Evolutionary conservation across 2,113 vertebrate genomes (phyloP).

Genomic region (Eubucco bourcierii): DNA sequence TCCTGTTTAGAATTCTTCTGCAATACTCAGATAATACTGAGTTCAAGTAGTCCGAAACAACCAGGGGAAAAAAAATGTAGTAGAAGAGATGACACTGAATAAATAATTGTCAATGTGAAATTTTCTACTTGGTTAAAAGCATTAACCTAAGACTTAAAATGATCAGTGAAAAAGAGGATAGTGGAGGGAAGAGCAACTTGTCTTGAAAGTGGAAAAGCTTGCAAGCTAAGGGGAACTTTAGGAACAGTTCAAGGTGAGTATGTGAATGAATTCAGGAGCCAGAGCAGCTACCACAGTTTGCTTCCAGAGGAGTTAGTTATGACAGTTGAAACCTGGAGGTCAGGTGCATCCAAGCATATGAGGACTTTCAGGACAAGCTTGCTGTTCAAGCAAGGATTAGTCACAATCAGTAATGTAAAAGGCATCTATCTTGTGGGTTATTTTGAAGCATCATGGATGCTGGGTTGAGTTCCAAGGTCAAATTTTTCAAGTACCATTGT

Average conservation of each 20-base stretch:
- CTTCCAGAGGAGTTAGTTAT: not conserved
- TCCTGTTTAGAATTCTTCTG: not conserved
- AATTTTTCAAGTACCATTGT: constrained; percentile 6
- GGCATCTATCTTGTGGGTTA: not conserved
- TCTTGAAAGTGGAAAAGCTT: not conserved
- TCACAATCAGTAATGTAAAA: not conserved
- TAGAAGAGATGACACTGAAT: not conserved
- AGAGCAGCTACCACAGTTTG: not conserved
- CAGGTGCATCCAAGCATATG: not conserved
- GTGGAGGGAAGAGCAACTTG: not conserved
- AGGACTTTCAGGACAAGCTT: not conserved
- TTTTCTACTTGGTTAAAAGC: constrained; percentile 3
- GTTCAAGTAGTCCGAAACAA: not conserved
- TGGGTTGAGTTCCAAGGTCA: constrained; percentile 19
- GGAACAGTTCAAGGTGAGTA: not conserved
- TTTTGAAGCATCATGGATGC: not conserved
- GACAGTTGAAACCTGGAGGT: not conserved
- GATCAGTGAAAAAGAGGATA: not conserved
- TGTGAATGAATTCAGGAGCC: not conserved
- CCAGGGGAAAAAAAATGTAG: not conserved
- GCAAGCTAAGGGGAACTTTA: not conserved
- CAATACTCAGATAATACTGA: not conserved
- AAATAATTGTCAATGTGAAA: not conserved
- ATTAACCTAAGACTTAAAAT: not conserved
- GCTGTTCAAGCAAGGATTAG: not conserved